These are phyloP conservation scores for Conger conger DNA, from an alignment of 2,113 vertebrate genomes.

Conservation along the genomic window DNA sequence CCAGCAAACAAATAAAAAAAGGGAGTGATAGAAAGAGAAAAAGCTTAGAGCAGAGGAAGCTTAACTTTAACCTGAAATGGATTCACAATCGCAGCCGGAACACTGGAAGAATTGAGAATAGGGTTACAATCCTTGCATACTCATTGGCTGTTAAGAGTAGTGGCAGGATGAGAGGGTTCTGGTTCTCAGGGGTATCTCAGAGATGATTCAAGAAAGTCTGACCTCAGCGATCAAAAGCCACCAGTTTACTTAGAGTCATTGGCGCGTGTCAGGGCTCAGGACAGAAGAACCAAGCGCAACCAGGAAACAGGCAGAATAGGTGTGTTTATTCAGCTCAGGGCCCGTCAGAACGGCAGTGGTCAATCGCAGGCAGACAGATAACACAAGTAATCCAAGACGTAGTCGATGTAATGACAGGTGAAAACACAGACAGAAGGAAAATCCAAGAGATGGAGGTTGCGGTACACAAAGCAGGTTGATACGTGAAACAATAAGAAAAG, in stretches of 20 bases:
- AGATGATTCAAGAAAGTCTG: background rate
- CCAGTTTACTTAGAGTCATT: background rate
- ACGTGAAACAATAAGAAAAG: too few relatives aligned
- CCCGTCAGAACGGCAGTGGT: too few relatives aligned
- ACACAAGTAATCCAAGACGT: too few relatives aligned
- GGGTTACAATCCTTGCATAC: background rate
- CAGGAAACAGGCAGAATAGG: too few relatives aligned
- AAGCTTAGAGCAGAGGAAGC: constrained; percentile 18
- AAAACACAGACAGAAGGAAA: too few relatives aligned
- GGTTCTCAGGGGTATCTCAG: background rate
- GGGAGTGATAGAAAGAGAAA: constrained; percentile 32
- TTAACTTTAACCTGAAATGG: background rate
- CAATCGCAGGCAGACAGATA: too few relatives aligned
- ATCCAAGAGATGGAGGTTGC: too few relatives aligned
- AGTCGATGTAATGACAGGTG: too few relatives aligned
- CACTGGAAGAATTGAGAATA: background rate
- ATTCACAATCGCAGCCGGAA: background rate
- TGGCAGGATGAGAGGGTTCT: background rate
- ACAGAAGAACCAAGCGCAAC: too few relatives aligned
- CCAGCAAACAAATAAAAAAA: constrained; percentile 63
- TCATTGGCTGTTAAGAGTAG: background rate
- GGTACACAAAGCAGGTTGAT: too few relatives aligned
- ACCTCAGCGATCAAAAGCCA: background rate
- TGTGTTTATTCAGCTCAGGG: too few relatives aligned
- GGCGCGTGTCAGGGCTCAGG: too few relatives aligned